Conservation (phyloP, 2,888 invertebrate species). For the Resseliella maxima region DNA sequence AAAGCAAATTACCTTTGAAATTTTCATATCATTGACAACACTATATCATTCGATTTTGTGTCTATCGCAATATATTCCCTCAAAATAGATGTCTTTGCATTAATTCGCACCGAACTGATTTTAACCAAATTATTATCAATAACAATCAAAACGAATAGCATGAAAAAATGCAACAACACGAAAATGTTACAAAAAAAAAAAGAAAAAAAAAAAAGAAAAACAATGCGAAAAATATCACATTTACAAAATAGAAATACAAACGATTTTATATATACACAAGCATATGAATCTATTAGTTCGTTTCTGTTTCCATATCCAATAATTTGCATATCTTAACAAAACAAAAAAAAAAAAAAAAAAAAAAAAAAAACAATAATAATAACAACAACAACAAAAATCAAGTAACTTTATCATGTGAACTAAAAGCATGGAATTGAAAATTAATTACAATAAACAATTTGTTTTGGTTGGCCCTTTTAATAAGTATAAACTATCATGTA, state of each 20-base stretch:
- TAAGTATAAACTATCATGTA: not conserved
- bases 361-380: too few species aligned
- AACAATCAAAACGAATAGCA: not conserved
- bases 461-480: not conserved
- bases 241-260: not conserved
- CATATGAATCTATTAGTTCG: not conserved
- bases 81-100: slow-evolving; percentile 1
- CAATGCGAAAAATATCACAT: not conserved
- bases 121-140: not conserved
- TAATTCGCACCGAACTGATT: slow-evolving; percentile 13
- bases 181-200: not conserved
- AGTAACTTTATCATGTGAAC: not conserved
- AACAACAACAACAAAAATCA: too few species aligned
- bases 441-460: not conserved
- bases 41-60: not conserved
- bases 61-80: slow-evolving; percentile 1
- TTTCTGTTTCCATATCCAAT: not conserved
- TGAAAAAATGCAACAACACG: too few species aligned
- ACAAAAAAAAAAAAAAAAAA: too few species aligned
- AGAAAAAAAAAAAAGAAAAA: not conserved
- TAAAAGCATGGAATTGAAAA: slow-evolving; percentile 10
- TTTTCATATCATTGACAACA: slow-evolving; percentile 26
- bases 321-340: not conserved
- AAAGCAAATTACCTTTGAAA: slow-evolving; percentile 11
- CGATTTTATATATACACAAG: not conserved